A percentile compares a stretch with the other conserved stretches of the same genome.
Conservation (phyloP, 2,888 invertebrate species). For the Lepidonotus clava region DNA sequence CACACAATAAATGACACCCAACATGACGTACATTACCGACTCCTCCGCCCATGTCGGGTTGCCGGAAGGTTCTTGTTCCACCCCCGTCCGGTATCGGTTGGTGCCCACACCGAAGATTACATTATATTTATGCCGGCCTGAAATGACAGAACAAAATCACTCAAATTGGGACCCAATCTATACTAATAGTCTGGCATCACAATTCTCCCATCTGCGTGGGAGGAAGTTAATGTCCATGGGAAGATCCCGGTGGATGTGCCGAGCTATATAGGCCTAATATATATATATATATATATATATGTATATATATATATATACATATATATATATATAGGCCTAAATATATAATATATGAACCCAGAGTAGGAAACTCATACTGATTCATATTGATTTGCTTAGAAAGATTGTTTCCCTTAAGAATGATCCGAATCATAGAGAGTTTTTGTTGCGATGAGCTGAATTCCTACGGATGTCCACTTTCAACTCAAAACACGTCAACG, state of each 20-base stretch:
- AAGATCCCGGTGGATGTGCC: too few species aligned
- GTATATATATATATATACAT: neutral
- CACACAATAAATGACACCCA: too few species aligned
- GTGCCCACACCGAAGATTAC: conserved; percentile 50
- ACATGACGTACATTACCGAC: conserved; percentile 31
- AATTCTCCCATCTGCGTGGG: too few species aligned
- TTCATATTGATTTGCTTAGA: too few species aligned
- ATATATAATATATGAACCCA: neutral
- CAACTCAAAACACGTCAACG: neutral
- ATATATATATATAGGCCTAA: neutral
- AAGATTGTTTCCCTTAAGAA: neutral
- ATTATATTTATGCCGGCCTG: conserved; percentile 36
- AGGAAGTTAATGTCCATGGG: too few species aligned
- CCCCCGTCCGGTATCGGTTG: conserved; percentile 25
- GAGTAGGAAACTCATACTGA: neutral
- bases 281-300: neutral
- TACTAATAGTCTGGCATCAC: too few species aligned
- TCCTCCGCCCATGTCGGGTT: conserved; percentile 47
- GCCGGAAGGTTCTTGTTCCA: conserved; percentile 12
- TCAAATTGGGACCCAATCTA: neutral
- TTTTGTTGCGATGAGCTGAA: neutral
- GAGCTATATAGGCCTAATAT: too few species aligned
- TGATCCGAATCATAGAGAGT: neutral
- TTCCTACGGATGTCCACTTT: neutral
- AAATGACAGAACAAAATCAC: neutral